Conservation (phyloP, 2,797 vertebrate genomes). For the Falco biarmicus region DNA sequence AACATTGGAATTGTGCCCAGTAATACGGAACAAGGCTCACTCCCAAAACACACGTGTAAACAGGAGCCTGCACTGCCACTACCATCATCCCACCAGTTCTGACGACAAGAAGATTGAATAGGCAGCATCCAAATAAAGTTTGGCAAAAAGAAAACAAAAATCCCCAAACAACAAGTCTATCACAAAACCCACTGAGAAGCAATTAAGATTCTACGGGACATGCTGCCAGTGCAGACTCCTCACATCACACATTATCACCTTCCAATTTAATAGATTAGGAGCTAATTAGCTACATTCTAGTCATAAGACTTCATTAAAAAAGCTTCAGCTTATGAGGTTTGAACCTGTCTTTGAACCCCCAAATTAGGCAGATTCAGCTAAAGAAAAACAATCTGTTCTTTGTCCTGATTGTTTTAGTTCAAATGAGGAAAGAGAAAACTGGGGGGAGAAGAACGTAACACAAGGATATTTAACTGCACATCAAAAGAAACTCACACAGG, state of each 20-base stretch:
- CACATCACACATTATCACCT: neutral
- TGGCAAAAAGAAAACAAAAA: neutral
- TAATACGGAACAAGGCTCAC: neutral
- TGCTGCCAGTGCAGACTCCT: neutral
- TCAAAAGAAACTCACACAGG: neutral
- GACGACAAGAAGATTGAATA: neutral
- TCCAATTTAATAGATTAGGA: neutral
- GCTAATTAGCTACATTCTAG: neutral
- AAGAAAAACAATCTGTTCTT: neutral
- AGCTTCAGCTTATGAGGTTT: neutral
- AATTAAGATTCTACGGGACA: neutral
- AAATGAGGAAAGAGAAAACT: neutral
- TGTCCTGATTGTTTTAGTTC: neutral
- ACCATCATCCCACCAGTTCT: neutral
- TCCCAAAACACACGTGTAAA: fast-evolving
- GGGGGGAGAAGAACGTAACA: neutral
- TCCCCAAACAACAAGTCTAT: neutral
- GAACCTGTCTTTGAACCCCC: neutral
- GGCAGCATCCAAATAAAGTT: neutral
- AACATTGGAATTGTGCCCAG: neutral
- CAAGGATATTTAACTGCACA: neutral
- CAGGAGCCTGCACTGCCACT: neutral
- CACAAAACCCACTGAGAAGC: neutral
- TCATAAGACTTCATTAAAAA: neutral
- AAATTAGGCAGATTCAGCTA: neutral